Conservation (phyloP, 1,140 invertebrate genomes). For the Euwallacea fornicatus region DNA sequence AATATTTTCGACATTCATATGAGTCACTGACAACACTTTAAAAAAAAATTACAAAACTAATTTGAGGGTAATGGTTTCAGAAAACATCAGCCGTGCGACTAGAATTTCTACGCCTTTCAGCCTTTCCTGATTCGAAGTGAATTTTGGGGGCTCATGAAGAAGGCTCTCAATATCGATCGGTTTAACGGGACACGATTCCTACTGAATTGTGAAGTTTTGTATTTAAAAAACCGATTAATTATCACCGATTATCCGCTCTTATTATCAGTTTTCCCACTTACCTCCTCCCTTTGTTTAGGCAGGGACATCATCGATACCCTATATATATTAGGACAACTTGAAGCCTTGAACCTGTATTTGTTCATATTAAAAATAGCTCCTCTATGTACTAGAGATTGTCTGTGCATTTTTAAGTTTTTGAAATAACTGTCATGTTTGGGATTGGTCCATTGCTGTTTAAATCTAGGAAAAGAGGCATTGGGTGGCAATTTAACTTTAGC, state of each 20-base stretch:
- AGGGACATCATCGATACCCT: slow-evolving; percentile 87
- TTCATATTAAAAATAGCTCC: slow-evolving; percentile 79
- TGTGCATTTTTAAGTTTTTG: slow-evolving; percentile 73
- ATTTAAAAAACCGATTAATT: no score
- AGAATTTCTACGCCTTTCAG: no score
- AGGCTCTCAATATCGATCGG: no score
- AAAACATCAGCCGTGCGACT: no score
- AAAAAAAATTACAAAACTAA: no score
- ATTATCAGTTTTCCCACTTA: slow-evolving; percentile 41
- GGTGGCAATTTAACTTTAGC: slow-evolving; percentile 11
- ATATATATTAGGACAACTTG: slow-evolving; percentile 88
- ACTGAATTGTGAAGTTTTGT: no score
- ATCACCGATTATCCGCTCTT: not conserved
- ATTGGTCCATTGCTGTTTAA: slow-evolving; percentile 57
- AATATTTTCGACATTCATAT: no score
- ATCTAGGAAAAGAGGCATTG: slow-evolving; percentile 54
- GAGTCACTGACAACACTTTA: no score
- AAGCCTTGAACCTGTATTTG: slow-evolving; percentile 79
- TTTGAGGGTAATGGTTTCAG: no score
- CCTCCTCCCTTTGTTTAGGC: slow-evolving; percentile 73
- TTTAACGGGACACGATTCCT: no score
- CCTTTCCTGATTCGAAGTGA: no score
- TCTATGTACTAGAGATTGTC: slow-evolving; percentile 76
- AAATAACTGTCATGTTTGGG: slow-evolving; percentile 66
- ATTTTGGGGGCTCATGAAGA: no score